Base-by-base conservation (phyloP, 2,113 vertebrate genomes). In the Trichechus manatus region DNA sequence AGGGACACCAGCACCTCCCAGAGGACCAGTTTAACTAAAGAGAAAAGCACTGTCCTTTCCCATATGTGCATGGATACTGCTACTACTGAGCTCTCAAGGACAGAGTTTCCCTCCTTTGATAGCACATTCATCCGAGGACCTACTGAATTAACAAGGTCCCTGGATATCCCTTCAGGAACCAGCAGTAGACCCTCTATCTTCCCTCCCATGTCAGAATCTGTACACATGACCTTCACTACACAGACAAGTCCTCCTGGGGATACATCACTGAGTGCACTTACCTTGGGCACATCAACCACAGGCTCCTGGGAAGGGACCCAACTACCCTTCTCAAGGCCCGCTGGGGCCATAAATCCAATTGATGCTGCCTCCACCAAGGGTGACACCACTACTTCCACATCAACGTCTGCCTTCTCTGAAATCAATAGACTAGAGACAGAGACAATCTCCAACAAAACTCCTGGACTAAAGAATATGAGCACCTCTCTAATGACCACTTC, bases 401-500 rank as follows among this genome's bases (percentile, higher is more conserved):
- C 22, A 68, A n/a, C 17, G 3, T 7, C 74, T 44, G 72, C 11
- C 19, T 79, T 29, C 64, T 56, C 63, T 1, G 10, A 87, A 66
- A 59, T 29, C 19, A 25, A 64, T 29, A 25, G 50, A 27, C 56
- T 22, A 27, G 74, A 70, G 29, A 68, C 50, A n/a, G 36, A 80
- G 29, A 25, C 64, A 36, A 13, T 2, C 8, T 39, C 15, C 0
- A 14, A 36, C 2, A 2, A 10, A 8, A 50, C 10, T 0, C 0
- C 75, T 17, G 47, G 13, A 75, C 3, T 3, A 8, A 25, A 20
- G 6, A 13, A 47, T 15, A 66, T 42, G 4, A 64, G 27, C 8
- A n/a, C 3, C 9, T 19, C 75, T 33, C 31, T 47, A 13, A 22
- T 33, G 17, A n/a, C 29, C 25, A 50, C 1, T 27, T 75, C 29